These are phyloP conservation scores for Chanos chanos DNA, from an alignment of 2,797 vertebrate genomes.

Conservation along the genomic window DNA sequence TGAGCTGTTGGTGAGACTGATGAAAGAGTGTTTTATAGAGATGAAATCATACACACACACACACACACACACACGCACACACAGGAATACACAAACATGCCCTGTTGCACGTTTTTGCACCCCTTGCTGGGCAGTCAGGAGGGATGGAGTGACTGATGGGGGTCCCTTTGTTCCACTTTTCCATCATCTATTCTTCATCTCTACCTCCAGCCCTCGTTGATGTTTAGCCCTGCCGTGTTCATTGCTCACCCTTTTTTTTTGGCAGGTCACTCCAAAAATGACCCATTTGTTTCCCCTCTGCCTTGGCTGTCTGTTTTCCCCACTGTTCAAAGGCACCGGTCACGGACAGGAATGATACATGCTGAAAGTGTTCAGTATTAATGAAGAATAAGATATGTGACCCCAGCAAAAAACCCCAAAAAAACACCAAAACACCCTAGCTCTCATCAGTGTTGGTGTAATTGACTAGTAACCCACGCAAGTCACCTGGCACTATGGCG, in stretches of 20 bases:
- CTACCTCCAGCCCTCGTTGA: slow-evolving; percentile 28
- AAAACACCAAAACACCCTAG: too few species aligned
- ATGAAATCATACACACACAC: background rate
- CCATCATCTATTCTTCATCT: slow-evolving; percentile 52
- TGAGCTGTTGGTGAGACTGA: slow-evolving; percentile 5
- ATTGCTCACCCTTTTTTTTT: slow-evolving; percentile 41
- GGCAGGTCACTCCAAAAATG: background rate
- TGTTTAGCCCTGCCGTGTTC: slow-evolving; percentile 35
- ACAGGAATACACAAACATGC: slow-evolving; percentile 27
- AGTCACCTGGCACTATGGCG: too few species aligned
- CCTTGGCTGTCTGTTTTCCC: background rate
- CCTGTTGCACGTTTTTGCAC: slow-evolving; percentile 48
- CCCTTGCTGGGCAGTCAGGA: slow-evolving; percentile 43
- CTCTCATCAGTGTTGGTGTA: too few species aligned
- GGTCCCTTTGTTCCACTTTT: slow-evolving; percentile 56
- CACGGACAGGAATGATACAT: too few species aligned
- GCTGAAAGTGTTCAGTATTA: too few species aligned
- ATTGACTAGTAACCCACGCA: too few species aligned
- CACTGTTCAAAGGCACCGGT: too few species aligned
- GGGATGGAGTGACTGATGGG: slow-evolving; percentile 49
- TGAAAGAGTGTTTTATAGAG: slow-evolving; percentile 5
- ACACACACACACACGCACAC: slow-evolving; percentile 62
- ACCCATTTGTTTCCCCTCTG: slow-evolving; percentile 12
- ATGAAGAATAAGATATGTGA: too few species aligned
- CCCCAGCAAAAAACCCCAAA: too few species aligned